Evolutionary conservation across 2,113 vertebrate genomes (phyloP).

Genomic region (Acanthochromis polyacanthus): DNA sequence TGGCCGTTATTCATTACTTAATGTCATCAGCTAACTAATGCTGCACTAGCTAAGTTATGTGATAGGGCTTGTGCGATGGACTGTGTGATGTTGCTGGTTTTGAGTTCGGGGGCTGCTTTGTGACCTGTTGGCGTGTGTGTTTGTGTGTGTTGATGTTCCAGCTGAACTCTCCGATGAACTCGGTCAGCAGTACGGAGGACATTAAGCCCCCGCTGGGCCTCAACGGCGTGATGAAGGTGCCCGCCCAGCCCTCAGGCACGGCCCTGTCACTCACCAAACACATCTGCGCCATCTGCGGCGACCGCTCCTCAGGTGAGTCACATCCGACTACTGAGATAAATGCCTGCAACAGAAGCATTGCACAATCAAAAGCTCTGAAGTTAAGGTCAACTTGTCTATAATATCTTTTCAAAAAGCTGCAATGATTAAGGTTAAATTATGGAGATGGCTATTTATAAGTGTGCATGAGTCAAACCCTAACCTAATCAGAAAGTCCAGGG

Average conservation of each 20-base stretch:
- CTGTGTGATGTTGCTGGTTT: conserved; percentile 13
- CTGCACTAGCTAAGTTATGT: background rate
- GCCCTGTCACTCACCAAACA: conserved; percentile 96
- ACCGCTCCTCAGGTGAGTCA: conserved; percentile 95
- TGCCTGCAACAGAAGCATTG: background rate
- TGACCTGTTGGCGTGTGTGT: conserved; percentile 74
- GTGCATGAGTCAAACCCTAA: conserved; percentile 10
- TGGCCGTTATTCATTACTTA: background rate
- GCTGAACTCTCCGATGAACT: conserved; percentile 97
- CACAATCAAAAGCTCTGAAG: background rate
- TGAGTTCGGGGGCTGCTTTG: conserved; percentile 44
- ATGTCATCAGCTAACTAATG: conserved; percentile 9
- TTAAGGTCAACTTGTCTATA: background rate
- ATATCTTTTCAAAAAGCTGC: background rate
- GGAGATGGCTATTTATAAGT: background rate
- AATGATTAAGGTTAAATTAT: no score
- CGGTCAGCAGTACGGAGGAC: conserved; percentile 97
- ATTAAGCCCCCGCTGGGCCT: conserved; percentile 97
- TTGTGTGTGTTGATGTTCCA: conserved; percentile 82
- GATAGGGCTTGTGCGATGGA: conserved; percentile 7
- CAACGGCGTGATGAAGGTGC: conserved; percentile 98
- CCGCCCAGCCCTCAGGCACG: conserved; percentile 91
- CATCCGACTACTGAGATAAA: conserved; percentile 8
- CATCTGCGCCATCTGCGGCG: conserved; percentile 99
- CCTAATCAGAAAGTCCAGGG: conserved; percentile 2